phyloP scores from a whole-genome alignment of 2,888 invertebrate genomes.

The Microctonus hyperodae region DNA sequence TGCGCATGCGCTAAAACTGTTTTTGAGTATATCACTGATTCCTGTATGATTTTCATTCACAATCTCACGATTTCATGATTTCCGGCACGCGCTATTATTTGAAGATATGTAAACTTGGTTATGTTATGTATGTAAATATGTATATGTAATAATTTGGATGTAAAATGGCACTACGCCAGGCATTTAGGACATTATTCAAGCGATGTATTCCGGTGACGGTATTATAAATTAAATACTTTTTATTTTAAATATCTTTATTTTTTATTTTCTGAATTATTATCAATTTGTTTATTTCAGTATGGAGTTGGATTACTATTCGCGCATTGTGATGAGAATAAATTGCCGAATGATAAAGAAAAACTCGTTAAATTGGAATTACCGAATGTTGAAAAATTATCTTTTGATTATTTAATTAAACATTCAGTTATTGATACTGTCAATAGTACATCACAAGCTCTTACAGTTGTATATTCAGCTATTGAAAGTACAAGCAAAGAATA shows the following conservation, averaged over 20 bases:
- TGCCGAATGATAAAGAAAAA: slow-evolving; percentile 39
- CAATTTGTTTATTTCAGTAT: slow-evolving; percentile 44
- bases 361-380: slow-evolving; percentile 49
- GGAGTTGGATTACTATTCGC: slow-evolving; percentile 43
- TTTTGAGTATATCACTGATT: too few relatives aligned
- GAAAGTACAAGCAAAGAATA: slow-evolving; percentile 55
- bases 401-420: slow-evolving; percentile 56
- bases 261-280: background rate
- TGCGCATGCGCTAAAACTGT: too few relatives aligned
- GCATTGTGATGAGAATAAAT: slow-evolving; percentile 41
- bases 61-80: background rate
- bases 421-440: slow-evolving; percentile 55
- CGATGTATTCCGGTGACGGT: slow-evolving; percentile 32
- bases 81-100: slow-evolving; percentile 8
- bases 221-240: too few relatives aligned
- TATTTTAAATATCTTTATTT: too few relatives aligned
- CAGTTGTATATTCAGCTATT: slow-evolving; percentile 54
- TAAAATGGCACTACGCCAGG: slow-evolving; percentile 33
- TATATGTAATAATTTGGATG: background rate
- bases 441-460: slow-evolving; percentile 54
- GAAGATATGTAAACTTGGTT: background rate
- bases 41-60: slow-evolving; percentile 8
- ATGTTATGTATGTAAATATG: background rate
- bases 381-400: slow-evolving; percentile 47
- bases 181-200: slow-evolving; percentile 37